Evolutionary conservation across 2,797 vertebrate species (phyloP), one percentile per base, ranked within the genome.

Genomic region (Heliangelus exortis): DNA sequence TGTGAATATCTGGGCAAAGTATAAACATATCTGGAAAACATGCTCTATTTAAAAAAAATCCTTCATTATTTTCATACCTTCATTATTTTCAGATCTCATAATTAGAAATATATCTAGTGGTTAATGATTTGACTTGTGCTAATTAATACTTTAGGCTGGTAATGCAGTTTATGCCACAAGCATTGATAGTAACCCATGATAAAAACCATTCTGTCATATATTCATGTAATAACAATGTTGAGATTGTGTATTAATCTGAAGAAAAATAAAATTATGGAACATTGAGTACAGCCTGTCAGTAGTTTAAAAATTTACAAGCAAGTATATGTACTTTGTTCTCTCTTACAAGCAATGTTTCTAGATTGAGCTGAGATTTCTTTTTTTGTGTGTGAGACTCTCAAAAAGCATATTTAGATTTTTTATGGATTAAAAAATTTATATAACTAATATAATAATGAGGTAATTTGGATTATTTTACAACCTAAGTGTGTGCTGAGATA

Each of bases 241-340:
- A 66, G 36, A 51, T 47, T 36, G 22, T 47, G 9, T 29, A 36
- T 76, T 66, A 47, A 26, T 51, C 25, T 31, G 31, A 76, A 66
- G 20, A 39, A 61, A 83, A 51, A 21, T 36, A 34, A 74, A 53
- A 33, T 39, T 48, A 26, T 36, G 45, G 15, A 75, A 31, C 6
- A 39, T 28, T 23, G n/a, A 51, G 41, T 41, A 43, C 20, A 55
- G 7, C 22, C 34, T 57, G 36, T 12, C 36, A 69, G 31, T 50
- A 50, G 74, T 77, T 59, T 1, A 68, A 63, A 57, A 62, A 21
- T 25, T 45, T 41, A 20, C 8, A 5, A 57, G 14, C 15, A 79
- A 67, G 71, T 33, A 10, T 1, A 1, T 0, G 0, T 39, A 18
- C 12, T 66, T 77, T 31, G 1, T 72, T 17, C 22, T 22, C 29